phyloP scores from a whole-genome alignment of 2,113 vertebrate genomes.

The Apteryx mantelli region DNA sequence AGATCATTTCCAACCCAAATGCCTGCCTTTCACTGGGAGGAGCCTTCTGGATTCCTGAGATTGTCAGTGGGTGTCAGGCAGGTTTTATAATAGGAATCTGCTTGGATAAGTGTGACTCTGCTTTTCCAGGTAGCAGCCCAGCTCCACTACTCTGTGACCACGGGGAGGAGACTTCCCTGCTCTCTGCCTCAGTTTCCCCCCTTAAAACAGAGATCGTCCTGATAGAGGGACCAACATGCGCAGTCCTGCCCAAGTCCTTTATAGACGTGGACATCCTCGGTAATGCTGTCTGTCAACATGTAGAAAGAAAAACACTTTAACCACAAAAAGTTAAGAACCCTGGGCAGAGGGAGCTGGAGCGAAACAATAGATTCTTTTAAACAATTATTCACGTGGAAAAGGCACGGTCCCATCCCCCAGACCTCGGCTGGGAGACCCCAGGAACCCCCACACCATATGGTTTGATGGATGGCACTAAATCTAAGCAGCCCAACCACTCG shows the following conservation, averaged over 20 bases:
- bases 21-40: no score
- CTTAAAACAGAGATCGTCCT: no score
- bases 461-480: neutral
- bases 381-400: neutral
- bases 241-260: neutral
- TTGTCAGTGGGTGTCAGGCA: no score
- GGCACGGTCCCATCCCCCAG: neutral
- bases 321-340: neutral
- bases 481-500: neutral
- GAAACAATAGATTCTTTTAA: neutral
- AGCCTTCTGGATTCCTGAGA: no score
- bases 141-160: no score
- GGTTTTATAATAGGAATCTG: no score
- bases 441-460: fast-evolving
- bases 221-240: no score
- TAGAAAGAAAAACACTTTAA: neutral
- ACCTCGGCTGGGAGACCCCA: neutral
- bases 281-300: neutral
- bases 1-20: neutral
- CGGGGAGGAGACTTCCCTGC: no score
- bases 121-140: no score
- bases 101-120: no score
- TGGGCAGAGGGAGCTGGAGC: neutral
- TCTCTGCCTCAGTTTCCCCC: no score
- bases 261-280: fast-evolving